Evolutionary conservation across 2,888 invertebrate species (phyloP).

Genomic region (Eupithecia abbreviata): DNA sequence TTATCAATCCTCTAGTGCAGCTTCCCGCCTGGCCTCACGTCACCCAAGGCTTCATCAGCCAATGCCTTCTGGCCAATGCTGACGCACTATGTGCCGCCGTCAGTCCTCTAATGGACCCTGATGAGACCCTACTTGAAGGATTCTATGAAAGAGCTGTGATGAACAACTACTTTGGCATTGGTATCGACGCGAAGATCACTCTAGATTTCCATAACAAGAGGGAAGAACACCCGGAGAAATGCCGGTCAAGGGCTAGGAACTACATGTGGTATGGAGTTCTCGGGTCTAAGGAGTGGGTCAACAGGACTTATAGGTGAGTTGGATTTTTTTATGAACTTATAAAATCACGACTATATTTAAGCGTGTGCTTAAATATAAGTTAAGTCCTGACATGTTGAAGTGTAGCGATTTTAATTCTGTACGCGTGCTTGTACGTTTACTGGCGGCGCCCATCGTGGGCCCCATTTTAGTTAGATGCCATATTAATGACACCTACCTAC

Average conservation of each 20-base stretch:
- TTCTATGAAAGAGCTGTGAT: constrained; percentile 97
- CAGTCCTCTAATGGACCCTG: constrained; percentile 97
- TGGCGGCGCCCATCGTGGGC: neutral
- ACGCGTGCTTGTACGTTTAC: neutral
- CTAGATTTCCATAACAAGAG: constrained; percentile 98
- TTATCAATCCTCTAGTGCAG: constrained; percentile 94
- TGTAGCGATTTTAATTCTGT: neutral
- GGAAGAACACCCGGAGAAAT: constrained; percentile 98
- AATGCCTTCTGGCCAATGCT: constrained; percentile 97
- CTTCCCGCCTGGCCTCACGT: constrained; percentile 95
- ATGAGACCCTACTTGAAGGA: constrained; percentile 93
- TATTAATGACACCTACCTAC: too few species aligned
- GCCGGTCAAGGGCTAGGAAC: constrained; percentile 95
- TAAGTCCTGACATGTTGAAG: neutral
- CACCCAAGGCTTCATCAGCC: constrained; percentile 94
- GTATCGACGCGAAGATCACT: constrained; percentile 98
- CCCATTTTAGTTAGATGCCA: neutral
- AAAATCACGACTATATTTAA: neutral
- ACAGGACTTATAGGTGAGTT: constrained; percentile 92
- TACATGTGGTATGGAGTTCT: constrained; percentile 97
- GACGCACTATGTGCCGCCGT: constrained; percentile 98
- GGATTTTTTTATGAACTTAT: neutral
- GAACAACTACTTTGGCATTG: constrained; percentile 99
- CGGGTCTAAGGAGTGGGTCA: constrained; percentile 91
- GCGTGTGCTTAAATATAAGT: neutral